Conservation (phyloP, 2,113 vertebrate genomes). For the Oostethus manadensis region DNA sequence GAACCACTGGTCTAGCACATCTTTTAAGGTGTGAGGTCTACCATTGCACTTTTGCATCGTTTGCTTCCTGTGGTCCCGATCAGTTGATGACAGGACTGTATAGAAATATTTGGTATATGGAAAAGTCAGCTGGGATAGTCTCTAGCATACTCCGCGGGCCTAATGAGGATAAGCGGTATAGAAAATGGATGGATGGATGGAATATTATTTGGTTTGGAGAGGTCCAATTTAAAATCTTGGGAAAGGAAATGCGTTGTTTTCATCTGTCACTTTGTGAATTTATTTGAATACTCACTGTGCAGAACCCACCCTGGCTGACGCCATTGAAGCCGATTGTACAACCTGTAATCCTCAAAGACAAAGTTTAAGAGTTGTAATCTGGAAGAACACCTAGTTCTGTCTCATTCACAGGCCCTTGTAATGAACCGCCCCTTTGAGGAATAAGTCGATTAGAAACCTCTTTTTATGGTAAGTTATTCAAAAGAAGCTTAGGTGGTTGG, state of each 20-base stretch:
- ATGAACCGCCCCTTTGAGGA: conserved; percentile 51
- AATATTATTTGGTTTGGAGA: conserved; percentile 44
- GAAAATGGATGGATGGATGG: no score
- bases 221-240: conserved; percentile 34
- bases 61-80: no score
- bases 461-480: conserved; percentile 70
- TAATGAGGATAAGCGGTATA: no score
- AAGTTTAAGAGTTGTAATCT: conserved; percentile 59
- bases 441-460: conserved; percentile 59
- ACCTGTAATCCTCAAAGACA: conserved; percentile 49
- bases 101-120: no score
- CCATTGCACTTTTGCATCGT: no score
- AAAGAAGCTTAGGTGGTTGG: conserved; percentile 41
- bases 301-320: conserved; percentile 44
- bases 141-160: no score
- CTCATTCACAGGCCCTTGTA: conserved; percentile 46
- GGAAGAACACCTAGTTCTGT: conserved; percentile 56
- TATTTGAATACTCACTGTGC: conserved; percentile 34
- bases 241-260: conserved; percentile 58
- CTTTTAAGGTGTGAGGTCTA: no score
- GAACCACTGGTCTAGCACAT: no score
- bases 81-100: no score
- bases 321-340: conserved; percentile 45
- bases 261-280: conserved; percentile 39
- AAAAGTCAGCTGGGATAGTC: no score